Evolutionary conservation across 2,797 vertebrate genomes (phyloP).

Genomic region (Characodon lateralis): DNA sequence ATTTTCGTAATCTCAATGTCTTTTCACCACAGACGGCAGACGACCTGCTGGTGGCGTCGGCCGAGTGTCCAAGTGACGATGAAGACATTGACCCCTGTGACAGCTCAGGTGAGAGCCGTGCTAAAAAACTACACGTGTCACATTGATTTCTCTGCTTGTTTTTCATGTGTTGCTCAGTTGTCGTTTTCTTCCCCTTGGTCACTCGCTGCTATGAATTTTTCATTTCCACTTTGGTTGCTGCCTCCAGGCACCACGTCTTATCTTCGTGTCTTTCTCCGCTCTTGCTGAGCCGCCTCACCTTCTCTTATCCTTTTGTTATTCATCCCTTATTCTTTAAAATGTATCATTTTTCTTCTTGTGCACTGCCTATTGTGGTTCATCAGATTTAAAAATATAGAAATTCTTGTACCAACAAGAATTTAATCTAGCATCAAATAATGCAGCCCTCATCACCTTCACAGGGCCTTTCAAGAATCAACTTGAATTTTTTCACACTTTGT

Average conservation of each 20-base stretch:
- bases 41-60: slow-evolving; percentile 97
- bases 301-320: slow-evolving; percentile 10
- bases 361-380: not conserved
- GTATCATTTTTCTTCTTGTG: not conserved
- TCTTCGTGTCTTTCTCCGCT: slow-evolving; percentile 14
- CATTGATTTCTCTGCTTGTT: not conserved
- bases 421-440: slow-evolving; percentile 24
- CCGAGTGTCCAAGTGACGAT: slow-evolving; percentile 97
- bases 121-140: slow-evolving; percentile 12
- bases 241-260: slow-evolving; percentile 37
- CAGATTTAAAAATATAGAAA: slow-evolving; percentile 21
- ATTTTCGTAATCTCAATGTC: slow-evolving; percentile 7
- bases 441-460: slow-evolving; percentile 10
- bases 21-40: slow-evolving; percentile 83
- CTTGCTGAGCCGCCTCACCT: slow-evolving; percentile 11
- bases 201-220: slow-evolving; percentile 58
- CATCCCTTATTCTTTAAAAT: slow-evolving; percentile 1
- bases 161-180: slow-evolving; percentile 14
- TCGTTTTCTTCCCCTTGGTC: slow-evolving; percentile 9
- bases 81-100: slow-evolving; percentile 99
- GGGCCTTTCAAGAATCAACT: too few species aligned
- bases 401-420: slow-evolving; percentile 23
- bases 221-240: slow-evolving; percentile 52
- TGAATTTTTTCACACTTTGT: too few species aligned
- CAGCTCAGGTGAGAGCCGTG: slow-evolving; percentile 91